Base-by-base conservation (phyloP, 2,888 invertebrate genomes). In the Bombyx huttoni region DNA sequence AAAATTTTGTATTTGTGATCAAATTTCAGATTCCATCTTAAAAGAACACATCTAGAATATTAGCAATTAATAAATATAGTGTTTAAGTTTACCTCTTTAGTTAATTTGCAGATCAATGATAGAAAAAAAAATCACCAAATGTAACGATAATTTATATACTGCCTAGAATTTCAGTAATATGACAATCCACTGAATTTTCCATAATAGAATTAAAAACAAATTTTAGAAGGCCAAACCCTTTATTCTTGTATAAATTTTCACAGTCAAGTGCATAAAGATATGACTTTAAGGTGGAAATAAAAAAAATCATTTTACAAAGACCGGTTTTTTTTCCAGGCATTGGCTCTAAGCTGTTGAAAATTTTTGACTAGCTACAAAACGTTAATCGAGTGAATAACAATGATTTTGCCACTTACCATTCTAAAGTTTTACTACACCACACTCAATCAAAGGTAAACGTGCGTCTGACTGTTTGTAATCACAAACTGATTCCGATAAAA, bases 381-480 rank as follows among this genome's bases (percentile, higher is more conserved):
- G 40, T 40, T 40, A 40, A 10, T 10, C 40, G 40, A 12, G 9
- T 40, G 7, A 10, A 12, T 10, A 40, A 40, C 40, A 10, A 40
- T 40, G 40, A n/a, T 40, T 34, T 34, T 12, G 14, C 8, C 8
- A 50, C 52, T 53, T 49, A 70, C 71, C 71, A 71, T 71, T 63
- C 64, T 67, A 57, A 49, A 14, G 48, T 40, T 52, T 47, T 52
- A 24, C 7, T 53, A 40, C 33, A 54, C 46, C 46, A 47, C 46
- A 24, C 24, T 24, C 24, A 24, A 46, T 51, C 49, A 46, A 13
- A 45, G 13, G 49, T 46, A 51, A 46, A 51, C 5, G 24, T 24
- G 14, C 51, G 24, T 46, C 45, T 46, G 46, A 51, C 34, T 35
- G 33, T 35, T 51, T 51, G 46, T 35, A 49, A 46, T 35, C 48